These are phyloP conservation scores for Aythya baeri DNA, from an alignment of 2,113 vertebrate species.

Conservation along the genomic window DNA sequence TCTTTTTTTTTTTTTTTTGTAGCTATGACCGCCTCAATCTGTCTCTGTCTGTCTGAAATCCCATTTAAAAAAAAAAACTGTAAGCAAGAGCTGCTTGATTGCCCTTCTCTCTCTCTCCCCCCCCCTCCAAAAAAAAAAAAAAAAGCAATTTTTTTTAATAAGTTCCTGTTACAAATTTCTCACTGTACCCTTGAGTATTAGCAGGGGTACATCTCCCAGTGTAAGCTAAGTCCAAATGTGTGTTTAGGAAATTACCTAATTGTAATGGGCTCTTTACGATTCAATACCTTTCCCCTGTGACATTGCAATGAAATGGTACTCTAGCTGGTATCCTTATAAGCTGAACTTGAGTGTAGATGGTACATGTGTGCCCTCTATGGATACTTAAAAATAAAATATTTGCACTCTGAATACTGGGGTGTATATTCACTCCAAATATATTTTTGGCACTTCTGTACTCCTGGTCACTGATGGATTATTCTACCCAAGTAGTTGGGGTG, in stretches of 20 bases:
- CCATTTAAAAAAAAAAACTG: no score
- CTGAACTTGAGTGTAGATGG: background rate
- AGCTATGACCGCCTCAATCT: background rate
- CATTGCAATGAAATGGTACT: background rate
- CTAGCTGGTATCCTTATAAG: background rate
- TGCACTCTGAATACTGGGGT: background rate
- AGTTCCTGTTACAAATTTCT: background rate
- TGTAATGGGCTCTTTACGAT: background rate
- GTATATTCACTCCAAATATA: background rate
- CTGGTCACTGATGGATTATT: background rate
- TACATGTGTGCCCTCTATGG: background rate
- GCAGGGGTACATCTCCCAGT: background rate
- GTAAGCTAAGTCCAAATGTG: background rate
- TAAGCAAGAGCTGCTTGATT: background rate
- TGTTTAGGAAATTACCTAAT: background rate
- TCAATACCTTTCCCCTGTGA: background rate
- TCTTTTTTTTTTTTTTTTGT: background rate
- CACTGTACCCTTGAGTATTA: background rate
- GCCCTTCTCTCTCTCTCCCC: no score
- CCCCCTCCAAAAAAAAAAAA: background rate
- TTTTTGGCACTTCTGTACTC: background rate
- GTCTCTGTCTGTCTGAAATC: no score
- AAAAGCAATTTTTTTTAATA: background rate
- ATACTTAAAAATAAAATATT: background rate
- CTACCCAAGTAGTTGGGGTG: background rate